Conservation (phyloP, 2,797 vertebrate genomes). For the Leptodactylus fallax region DNA sequence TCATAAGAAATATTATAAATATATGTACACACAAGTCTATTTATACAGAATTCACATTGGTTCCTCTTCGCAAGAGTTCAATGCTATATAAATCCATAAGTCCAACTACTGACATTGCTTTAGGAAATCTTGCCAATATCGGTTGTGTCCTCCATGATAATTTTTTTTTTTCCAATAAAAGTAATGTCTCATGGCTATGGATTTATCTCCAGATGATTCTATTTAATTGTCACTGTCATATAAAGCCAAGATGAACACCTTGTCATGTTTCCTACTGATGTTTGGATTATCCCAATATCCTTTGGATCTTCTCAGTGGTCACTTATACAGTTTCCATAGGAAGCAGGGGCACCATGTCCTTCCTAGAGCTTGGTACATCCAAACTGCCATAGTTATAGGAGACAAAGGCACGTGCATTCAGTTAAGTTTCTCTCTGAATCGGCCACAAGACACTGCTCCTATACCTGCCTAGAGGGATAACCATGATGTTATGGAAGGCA, state of each 20-base stretch:
- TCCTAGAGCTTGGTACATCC: background rate
- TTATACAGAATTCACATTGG: conserved; percentile 13
- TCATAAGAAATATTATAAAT: conserved; percentile 52
- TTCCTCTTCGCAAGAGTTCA: background rate
- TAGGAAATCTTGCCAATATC: background rate
- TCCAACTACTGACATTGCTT: background rate
- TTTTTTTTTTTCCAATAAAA: background rate
- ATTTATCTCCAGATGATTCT: background rate
- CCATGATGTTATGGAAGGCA: conserved; percentile 31
- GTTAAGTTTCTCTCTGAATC: background rate
- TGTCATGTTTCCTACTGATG: background rate
- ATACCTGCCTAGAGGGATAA: background rate
- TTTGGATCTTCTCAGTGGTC: background rate
- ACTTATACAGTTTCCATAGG: conserved; percentile 1
- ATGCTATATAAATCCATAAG: background rate
- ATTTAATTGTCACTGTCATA: background rate
- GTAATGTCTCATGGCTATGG: background rate
- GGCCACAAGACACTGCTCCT: background rate
- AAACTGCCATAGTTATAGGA: conserved; percentile 3
- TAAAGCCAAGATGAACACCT: background rate
- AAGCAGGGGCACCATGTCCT: background rate
- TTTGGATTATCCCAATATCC: background rate
- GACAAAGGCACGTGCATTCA: conserved; percentile 11
- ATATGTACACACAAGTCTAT: conserved; percentile 51
- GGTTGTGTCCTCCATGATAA: background rate